A percentile compares a stretch with the other conserved stretches of the same genome.
Evolutionary conservation across 2,888 invertebrate species (phyloP).

Genomic region (Chrysodeixis includens): DNA sequence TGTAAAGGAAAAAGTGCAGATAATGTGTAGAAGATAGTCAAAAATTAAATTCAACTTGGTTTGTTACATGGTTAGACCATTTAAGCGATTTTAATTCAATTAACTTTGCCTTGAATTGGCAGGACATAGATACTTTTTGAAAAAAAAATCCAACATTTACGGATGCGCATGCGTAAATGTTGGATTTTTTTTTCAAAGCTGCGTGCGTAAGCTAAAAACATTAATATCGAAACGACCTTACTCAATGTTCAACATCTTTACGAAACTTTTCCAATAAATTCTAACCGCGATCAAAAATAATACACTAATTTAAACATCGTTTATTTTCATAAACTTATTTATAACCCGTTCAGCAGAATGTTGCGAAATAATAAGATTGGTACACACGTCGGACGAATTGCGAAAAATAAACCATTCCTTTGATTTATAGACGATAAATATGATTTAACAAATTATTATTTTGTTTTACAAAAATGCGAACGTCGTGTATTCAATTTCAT

Average conservation of each 20-base stretch:
- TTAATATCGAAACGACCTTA: not conserved
- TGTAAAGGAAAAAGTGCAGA: not conserved
- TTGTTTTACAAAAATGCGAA: conserved; percentile 38
- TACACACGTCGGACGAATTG: conserved; percentile 21
- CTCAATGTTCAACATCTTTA: not conserved
- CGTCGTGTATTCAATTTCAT: conserved; percentile 25
- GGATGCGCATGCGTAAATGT: too few relatives aligned
- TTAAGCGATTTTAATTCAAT: too few relatives aligned
- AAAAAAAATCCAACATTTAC: too few relatives aligned
- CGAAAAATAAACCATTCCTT: conserved; percentile 40
- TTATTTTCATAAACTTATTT: conserved; percentile 35
- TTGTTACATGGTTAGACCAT: too few relatives aligned
- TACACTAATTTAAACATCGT: conserved; percentile 25
- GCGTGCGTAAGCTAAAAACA: too few relatives aligned
- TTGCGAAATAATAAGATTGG: conserved; percentile 36
- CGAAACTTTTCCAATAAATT: not conserved
- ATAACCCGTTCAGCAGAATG: conserved; percentile 16
- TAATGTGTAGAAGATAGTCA: too few relatives aligned
- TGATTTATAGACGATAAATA: conserved; percentile 46
- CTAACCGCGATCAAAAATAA: conserved; percentile 8
- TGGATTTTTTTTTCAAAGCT: too few relatives aligned
- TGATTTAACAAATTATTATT: conserved; percentile 36
- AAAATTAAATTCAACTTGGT: too few relatives aligned
- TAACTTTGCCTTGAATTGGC: too few relatives aligned
- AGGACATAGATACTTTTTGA: too few relatives aligned